Percentiles rank a stretch among this genome's conserved stretches.
Evolutionary conservation across 2,113 vertebrate species (phyloP).

Genomic region (human): DNA sequence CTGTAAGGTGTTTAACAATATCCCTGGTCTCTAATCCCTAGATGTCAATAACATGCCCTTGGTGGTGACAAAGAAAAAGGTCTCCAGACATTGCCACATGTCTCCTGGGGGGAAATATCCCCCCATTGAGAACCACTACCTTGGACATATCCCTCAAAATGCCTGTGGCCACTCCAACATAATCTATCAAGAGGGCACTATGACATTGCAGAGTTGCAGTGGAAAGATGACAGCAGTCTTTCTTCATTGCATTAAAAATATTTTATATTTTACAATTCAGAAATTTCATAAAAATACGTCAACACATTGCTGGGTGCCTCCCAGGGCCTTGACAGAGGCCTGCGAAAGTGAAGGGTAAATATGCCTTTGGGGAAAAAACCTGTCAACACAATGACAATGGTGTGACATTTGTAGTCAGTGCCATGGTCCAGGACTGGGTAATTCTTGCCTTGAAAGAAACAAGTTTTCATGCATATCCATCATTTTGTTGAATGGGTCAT

Average conservation of each 20-base stretch:
- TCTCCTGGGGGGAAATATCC: neutral
- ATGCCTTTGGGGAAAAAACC: neutral
- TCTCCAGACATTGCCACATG: neutral
- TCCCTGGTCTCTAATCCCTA: neutral
- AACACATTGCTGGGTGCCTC: neutral
- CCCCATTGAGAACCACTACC: neutral
- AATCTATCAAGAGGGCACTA: neutral
- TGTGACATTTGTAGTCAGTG: neutral
- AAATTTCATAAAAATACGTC: neutral
- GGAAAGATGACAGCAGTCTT: neutral
- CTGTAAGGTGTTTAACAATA: neutral
- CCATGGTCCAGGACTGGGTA: neutral
- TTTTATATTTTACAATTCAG: neutral
- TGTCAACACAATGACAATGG: neutral
- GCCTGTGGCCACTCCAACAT: too few species aligned
- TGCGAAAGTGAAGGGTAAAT: neutral
- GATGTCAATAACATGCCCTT: neutral
- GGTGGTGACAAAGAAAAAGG: neutral
- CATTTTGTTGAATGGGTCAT: conserved; percentile 13
- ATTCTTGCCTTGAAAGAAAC: neutral
- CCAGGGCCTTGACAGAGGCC: neutral
- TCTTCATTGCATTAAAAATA: neutral
- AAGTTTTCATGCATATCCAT: neutral
- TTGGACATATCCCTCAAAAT: neutral
- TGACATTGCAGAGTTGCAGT: neutral